phyloP scores from a whole-genome alignment of 2,888 invertebrate genomes.

The Melinaea marsaeus region DNA sequence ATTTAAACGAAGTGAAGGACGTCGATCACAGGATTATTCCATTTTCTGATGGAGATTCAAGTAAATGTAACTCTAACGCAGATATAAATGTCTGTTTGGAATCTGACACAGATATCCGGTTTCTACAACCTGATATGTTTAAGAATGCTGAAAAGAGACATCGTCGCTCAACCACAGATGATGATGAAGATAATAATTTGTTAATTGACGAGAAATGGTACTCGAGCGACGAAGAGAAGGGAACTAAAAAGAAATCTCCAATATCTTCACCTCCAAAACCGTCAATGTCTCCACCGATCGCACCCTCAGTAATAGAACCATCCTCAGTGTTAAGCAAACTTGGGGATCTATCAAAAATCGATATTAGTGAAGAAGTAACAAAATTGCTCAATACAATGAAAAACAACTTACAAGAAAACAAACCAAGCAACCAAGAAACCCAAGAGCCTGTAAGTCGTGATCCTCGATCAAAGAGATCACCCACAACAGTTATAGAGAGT shows the following conservation, averaged over 20 bases:
- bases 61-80: conserved; percentile 39
- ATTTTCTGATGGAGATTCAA: conserved; percentile 56
- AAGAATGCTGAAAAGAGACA: conserved; percentile 68
- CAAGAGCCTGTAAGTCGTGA: conserved; percentile 52
- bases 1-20: conserved; percentile 60
- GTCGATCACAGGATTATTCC: conserved; percentile 72
- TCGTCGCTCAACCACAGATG: conserved; percentile 74
- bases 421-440: conserved; percentile 39
- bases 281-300: conserved; percentile 52
- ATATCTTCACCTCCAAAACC: conserved; percentile 54
- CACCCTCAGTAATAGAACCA: conserved; percentile 75
- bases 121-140: conserved; percentile 67
- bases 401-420: conserved; percentile 65
- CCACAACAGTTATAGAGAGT: conserved; percentile 43
- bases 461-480: conserved; percentile 64
- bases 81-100: conserved; percentile 50
- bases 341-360: conserved; percentile 84
- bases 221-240: conserved; percentile 87
- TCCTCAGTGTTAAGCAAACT: conserved; percentile 78
- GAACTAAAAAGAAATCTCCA: conserved; percentile 60
- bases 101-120: conserved; percentile 69
- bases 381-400: conserved; percentile 81
- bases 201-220: conserved; percentile 84
- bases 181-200: conserved; percentile 79
- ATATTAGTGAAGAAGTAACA: conserved; percentile 85